phyloP scores from a whole-genome alignment of 2,113 vertebrate genomes.

The Pyrgilauda ruficollis region DNA sequence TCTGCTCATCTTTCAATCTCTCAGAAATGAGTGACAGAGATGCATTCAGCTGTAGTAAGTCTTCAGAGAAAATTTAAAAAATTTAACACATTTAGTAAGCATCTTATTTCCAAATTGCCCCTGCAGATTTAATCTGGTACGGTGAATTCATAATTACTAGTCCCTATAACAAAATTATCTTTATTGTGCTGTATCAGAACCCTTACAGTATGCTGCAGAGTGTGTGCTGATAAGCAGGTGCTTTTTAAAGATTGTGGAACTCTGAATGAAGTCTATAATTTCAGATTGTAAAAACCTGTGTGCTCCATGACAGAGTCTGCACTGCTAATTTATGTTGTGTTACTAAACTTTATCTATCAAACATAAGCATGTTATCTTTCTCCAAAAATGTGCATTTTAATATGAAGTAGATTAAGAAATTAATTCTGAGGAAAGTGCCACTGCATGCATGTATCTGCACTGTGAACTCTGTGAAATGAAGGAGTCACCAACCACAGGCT shows the following conservation, averaged over 20 bases:
- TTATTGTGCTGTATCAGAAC: background rate
- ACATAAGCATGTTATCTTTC: background rate
- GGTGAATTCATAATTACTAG: background rate
- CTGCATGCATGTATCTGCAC: background rate
- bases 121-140: conserved; percentile 15
- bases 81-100: background rate
- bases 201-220: background rate
- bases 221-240: conserved; percentile 7
- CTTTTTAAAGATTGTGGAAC: background rate
- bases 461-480: background rate
- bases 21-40: background rate
- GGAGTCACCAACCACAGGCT: fast-evolving
- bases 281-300: background rate
- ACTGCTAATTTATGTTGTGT: background rate
- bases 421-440: background rate
- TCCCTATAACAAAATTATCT: background rate
- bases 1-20: background rate
- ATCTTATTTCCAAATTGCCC: background rate
- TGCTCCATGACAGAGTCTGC: background rate
- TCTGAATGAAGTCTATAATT: background rate
- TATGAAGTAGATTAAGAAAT: background rate
- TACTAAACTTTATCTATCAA: background rate
- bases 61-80: background rate
- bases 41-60: background rate
- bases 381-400: background rate